Base-by-base conservation (phyloP, 2,888 invertebrate species). In the Drosophila lacicola region DNA sequence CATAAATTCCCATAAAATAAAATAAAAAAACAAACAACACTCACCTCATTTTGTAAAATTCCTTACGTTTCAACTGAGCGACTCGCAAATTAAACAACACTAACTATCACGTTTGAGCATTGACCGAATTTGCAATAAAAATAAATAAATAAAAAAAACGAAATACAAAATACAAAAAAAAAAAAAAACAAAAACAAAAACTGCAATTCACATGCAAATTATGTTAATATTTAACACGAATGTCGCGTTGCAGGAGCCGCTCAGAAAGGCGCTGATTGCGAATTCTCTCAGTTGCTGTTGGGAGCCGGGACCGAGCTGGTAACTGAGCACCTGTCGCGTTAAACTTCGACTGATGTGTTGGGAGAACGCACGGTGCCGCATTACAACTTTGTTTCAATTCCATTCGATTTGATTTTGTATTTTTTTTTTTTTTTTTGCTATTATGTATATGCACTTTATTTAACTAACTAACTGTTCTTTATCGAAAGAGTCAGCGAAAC, bases 381-480 rank as follows among this genome's bases (percentile, higher is more conserved):
- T 78, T 75, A 60, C 74, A 70, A 49, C 70, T 77, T 58, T 74
- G 78, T 78, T 77, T 74, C 66, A 49, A 37, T 74, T 78, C 63
- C 70, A 60, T 17, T 56, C 49, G 42, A 44, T 50, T 50, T 44
- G 13, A 60, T 44, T 55, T 14, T 9, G 53, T 39, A 37, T 14
- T 41, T 29, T 8, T n/a, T 55, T 55, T 11, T 21, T 46, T 14
- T 44, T 13, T 44, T 47, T 29, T 13, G 50, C 60, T 34, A 10
- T 74, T 63, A 14, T 37, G 21, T 61, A 29, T 57, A 34, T 70
- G 56, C 53, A 46, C 10, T 49, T 64, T 61, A 36, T 34, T 65
- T 46, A 33, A 58, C 57, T 45, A 34, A 49, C 37, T 62, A 78
- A 76, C 75, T 62, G 75, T 78, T 78, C 78, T 78, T 78, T 66